Evolutionary conservation across 1,140 invertebrate genomes (phyloP).

Genomic region (Caenorhabditis tropicalis): DNA sequence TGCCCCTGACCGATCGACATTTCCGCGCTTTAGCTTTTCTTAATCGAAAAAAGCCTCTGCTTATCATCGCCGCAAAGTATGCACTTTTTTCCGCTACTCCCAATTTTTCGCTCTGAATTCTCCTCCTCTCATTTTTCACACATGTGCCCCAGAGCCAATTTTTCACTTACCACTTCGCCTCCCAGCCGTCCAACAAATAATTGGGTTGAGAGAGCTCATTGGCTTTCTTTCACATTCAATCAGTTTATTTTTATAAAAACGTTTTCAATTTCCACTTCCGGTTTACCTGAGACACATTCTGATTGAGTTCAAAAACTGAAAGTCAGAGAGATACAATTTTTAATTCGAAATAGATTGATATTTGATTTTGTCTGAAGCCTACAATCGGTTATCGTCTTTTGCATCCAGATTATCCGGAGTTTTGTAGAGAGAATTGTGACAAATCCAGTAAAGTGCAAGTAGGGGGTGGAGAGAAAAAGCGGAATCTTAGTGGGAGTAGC

Average conservation of each 20-base stretch:
- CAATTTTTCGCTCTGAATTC: too few species aligned
- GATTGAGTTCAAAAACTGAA: too few species aligned
- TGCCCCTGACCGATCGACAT: constrained; percentile 6
- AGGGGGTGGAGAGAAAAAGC: background rate
- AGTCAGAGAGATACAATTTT: too few species aligned
- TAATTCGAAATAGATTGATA: too few species aligned
- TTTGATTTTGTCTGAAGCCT: too few species aligned
- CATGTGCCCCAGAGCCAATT: background rate
- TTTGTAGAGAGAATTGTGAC: background rate
- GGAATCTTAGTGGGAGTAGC: background rate
- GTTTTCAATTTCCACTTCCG: background rate
- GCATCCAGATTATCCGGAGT: background rate
- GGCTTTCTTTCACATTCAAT: background rate
- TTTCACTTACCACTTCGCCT: background rate
- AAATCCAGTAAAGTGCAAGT: background rate
- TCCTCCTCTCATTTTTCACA: background rate
- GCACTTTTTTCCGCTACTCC: background rate
- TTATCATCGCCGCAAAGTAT: background rate
- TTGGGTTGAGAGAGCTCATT: background rate
- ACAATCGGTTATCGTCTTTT: too few species aligned
- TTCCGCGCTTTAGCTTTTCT: background rate
- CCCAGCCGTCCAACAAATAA: background rate
- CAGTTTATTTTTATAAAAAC: background rate
- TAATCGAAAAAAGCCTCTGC: background rate
- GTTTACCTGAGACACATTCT: background rate